Evolutionary conservation across 2,113 vertebrate species (phyloP).

Genomic region (Clinocottus analis): DNA sequence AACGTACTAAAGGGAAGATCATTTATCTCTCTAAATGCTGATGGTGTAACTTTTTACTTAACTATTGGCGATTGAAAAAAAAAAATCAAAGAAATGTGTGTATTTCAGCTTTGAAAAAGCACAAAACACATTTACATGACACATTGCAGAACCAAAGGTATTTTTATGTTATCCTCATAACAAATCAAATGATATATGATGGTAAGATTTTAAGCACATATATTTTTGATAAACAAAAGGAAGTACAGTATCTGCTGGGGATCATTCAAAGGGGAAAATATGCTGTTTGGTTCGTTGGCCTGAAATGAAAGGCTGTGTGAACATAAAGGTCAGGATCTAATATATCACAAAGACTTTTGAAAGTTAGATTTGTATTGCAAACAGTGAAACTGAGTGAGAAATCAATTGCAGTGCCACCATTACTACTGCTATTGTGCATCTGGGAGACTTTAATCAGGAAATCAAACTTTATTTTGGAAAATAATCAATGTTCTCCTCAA

Average conservation of each 20-base stretch:
- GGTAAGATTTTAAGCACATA: not conserved
- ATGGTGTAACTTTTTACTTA: not conserved
- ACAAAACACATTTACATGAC: not conserved
- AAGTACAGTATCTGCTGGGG: not conserved
- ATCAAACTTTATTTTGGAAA: not conserved
- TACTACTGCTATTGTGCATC: not conserved
- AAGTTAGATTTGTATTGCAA: not conserved
- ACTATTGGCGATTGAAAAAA: too few species aligned
- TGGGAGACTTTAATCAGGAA: not conserved
- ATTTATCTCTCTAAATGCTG: slow-evolving; percentile 18
- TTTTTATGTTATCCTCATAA: not conserved
- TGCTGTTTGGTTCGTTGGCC: slow-evolving; percentile 13
- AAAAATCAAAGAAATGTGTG: not conserved
- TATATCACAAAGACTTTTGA: slow-evolving; percentile 4
- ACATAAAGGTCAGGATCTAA: slow-evolving; percentile 13
- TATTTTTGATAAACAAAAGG: slow-evolving; percentile 13
- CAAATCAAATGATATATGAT: not conserved
- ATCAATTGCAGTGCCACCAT: not conserved
- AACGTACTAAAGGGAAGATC: slow-evolving; percentile 6
- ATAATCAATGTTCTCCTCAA: not conserved
- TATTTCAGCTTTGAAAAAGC: not conserved
- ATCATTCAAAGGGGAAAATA: slow-evolving; percentile 17
- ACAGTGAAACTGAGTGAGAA: not conserved
- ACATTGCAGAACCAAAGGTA: not conserved
- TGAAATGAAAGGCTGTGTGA: slow-evolving; percentile 17